Percentiles rank a stretch among this genome's conserved stretches.
These are phyloP conservation scores for Atherix ibis DNA, from an alignment of 2,888 invertebrate species.

Conservation along the genomic window DNA sequence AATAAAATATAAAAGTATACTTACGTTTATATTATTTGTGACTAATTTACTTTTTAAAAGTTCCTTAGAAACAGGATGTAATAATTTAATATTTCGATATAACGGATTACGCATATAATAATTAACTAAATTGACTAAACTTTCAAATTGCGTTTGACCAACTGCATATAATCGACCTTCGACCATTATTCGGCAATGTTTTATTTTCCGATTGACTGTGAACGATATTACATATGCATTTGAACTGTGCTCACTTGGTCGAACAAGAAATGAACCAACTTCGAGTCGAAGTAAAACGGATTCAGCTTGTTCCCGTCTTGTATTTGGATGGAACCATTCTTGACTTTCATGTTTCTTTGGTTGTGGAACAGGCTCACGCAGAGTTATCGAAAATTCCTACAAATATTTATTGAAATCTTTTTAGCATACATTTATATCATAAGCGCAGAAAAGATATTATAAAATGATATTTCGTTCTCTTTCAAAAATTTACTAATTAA, in stretches of 20 bases:
- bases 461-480: too few species aligned
- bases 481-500: neutral
- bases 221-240: slow-evolving; percentile 89
- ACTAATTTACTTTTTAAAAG: slow-evolving; percentile 34
- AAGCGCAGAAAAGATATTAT: too few species aligned
- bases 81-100: slow-evolving; percentile 78
- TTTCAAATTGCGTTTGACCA: slow-evolving; percentile 87
- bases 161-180: slow-evolving; percentile 85
- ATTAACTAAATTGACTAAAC: slow-evolving; percentile 80
- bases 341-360: slow-evolving; percentile 86
- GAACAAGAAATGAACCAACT: slow-evolving; percentile 89
- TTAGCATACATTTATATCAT: too few species aligned
- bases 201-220: slow-evolving; percentile 78
- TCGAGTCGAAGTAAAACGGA: slow-evolving; percentile 69
- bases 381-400: slow-evolving; percentile 70
- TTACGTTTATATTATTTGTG: slow-evolving; percentile 15
- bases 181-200: slow-evolving; percentile 88
- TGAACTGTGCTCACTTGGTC: slow-evolving; percentile 75
- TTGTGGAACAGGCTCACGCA: slow-evolving; percentile 86
- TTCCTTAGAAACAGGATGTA: slow-evolving; percentile 68
- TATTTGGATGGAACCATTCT: slow-evolving; percentile 80
- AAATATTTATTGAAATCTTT: too few species aligned
- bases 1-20: too few species aligned
- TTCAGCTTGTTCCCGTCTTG: slow-evolving; percentile 71
- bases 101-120: slow-evolving; percentile 84